Percentiles rank a stretch among this genome's conserved stretches.
Conservation (phyloP, 1,140 invertebrate genomes). For the Carcinoscorpius rotundicauda region DNA sequence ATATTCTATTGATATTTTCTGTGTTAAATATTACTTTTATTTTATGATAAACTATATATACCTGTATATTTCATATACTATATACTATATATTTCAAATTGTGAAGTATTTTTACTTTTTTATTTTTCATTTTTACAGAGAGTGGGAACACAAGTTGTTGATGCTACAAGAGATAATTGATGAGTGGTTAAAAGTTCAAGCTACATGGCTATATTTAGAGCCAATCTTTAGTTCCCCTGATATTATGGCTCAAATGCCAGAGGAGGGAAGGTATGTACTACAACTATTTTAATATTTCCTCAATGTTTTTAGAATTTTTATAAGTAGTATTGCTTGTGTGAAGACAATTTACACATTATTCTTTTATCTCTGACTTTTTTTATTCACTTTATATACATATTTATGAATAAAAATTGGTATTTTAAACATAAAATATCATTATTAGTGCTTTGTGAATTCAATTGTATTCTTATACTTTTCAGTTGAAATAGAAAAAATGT, state of each 20-base stretch:
- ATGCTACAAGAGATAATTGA: constrained; percentile 70
- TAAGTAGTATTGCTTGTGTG: background rate
- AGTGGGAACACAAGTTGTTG: constrained; percentile 40
- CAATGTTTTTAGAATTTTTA: constrained; percentile 24
- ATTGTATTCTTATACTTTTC: too few species aligned
- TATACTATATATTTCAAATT: too few species aligned
- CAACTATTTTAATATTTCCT: background rate
- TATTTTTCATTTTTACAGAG: constrained; percentile 25
- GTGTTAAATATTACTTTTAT: too few species aligned
- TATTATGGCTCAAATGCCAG: constrained; percentile 86
- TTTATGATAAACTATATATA: too few species aligned
- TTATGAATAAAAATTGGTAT: constrained; percentile 5
- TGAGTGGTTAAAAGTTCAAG: constrained; percentile 90
- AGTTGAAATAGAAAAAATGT: too few species aligned
- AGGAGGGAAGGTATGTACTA: constrained; percentile 49
- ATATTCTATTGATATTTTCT: too few species aligned
- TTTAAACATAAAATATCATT: constrained; percentile 22
- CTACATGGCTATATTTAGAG: constrained; percentile 94
- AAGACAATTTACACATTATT: background rate
- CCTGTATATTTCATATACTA: too few species aligned
- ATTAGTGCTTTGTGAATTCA: background rate
- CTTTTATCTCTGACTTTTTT: background rate
- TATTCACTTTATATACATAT: constrained; percentile 1
- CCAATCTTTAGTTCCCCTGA: constrained; percentile 96
- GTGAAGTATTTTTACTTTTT: too few species aligned